Evolutionary conservation across 2,888 invertebrate species (phyloP), one percentile per base, ranked within the genome.

Genomic region (Sphaerophoria rueppellii): DNA sequence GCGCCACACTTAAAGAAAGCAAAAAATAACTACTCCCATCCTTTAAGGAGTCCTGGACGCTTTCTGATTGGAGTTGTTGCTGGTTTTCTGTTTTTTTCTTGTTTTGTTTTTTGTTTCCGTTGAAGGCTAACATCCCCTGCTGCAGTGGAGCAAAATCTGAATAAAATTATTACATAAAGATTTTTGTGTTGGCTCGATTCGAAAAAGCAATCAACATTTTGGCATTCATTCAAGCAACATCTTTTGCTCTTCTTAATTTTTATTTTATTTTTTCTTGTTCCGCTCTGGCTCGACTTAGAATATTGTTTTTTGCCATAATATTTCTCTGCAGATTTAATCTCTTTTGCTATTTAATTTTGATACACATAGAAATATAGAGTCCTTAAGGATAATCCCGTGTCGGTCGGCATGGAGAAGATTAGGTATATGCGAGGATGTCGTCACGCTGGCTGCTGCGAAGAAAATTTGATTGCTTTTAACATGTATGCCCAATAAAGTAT

Each of bases 401-500:
- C 24, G 24, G 24, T 55, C 50, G 67, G 75, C 55, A 70, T 24
- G 24, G 24, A 24, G 24, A 63, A 75, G 50, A 79, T 75, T 75
- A 75, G 75, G 54, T 72, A 55, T 50, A 63, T 69, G 11, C 52
- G 3, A 43, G 2, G 6, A 43, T 9, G 9, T 5, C 9, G 11
- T 43, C 12, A 43, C 43, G 9, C 74, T 24, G 71, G 9, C 74
- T 24, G 71, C 14, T 57, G 75, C 61, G 43, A 79, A 55, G 43
- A 35, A 79, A 79, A 82, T 74, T 74, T 82, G 78, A 82, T 82
- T 32, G 70, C 78, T 73, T 74, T 78, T 78, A 78, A 65, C 82
- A 67, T 83, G 82, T 79, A 79, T 75, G 79, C 60, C 67, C 60
- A 79, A 83, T 83, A 83, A 79, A 83, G 67, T 67, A 75, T 79